Evolutionary conservation across 2,797 vertebrate genomes (phyloP), one percentile per base, ranked within the genome.

Genomic region (Nyctibius grandis): DNA sequence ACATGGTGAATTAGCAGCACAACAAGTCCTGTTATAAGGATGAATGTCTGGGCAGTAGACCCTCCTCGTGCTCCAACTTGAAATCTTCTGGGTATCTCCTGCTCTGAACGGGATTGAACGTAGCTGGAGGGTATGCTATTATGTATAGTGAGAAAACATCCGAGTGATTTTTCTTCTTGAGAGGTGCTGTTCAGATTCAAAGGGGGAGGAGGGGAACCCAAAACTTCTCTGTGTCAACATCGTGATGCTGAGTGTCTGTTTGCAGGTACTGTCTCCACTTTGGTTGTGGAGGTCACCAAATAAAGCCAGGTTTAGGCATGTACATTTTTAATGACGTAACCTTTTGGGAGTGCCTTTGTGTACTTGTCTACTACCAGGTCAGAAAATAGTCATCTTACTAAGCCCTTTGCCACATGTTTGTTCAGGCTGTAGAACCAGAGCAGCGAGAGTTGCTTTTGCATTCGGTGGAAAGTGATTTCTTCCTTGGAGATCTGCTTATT

Each of bases 401-500:
- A 81, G 40, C 51, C 34, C 64, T 94, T 89, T 72, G 51, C 26
- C 72, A 22, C 36, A 1, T 53, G 38, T 80, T 90, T 91, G 48
- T 42, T 72, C 34, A 94, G 84, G 42, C 18, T 76, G 54, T 84
- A 45, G 75, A 75, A 91, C 53, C 64, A 50, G 54, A 70, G 38
- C 44, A 67, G 11, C 0, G 0, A 72, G 45, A 15, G 8, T 47
- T 76, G 28, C 34, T 79, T 81, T 65, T 75, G 34, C 21, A 17
- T 68, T 85, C 59, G 72, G 42, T 50, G 44, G 56, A 91, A 94
- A 74, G 76, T 1, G 2, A 68, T 26, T 45, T 90, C 74, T 60
- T 88, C 67, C 65, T 76, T 63, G 34, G 67, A 92, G 64, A 56
- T 76, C 28, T 74, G 53, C 57, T 85, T 85, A 64, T 80, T 95